Evolutionary conservation across 2,797 vertebrate genomes (phyloP).

Genomic region (Podarcis lilfordi): DNA sequence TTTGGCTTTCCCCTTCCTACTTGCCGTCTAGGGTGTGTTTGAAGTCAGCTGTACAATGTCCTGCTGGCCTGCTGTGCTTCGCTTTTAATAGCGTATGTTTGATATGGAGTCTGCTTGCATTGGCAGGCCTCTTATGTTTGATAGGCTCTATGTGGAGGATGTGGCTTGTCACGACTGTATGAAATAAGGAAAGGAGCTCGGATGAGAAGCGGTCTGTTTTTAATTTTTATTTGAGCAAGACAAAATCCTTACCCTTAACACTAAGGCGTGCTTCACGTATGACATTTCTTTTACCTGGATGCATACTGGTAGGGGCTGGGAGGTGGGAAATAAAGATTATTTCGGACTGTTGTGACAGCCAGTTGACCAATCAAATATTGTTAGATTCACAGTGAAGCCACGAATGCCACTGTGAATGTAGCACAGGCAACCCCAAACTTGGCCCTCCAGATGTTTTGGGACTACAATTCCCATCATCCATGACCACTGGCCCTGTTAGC

Average conservation of each 20-base stretch:
- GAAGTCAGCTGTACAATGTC: slow-evolving; percentile 12
- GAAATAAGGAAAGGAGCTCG: slow-evolving; percentile 3
- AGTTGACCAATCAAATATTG: neutral
- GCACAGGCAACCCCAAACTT: neutral
- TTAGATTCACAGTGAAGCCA: neutral
- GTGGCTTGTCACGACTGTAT: slow-evolving; percentile 2
- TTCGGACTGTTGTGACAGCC: neutral
- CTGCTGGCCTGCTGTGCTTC: slow-evolving; percentile 17
- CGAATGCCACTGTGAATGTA: neutral
- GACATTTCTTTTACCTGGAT: neutral
- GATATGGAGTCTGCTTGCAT: slow-evolving; percentile 1
- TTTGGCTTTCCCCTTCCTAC: slow-evolving; percentile 24
- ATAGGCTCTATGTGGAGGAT: slow-evolving; percentile 13
- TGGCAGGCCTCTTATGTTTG: slow-evolving; percentile 12
- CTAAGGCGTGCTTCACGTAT: neutral
- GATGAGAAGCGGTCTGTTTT: neutral
- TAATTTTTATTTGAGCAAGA: slow-evolving; percentile 18
- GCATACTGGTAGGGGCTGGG: neutral
- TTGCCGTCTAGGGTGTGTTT: slow-evolving; percentile 1
- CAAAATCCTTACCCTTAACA: neutral
- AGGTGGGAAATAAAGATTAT: neutral
- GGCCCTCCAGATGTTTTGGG: too few species aligned
- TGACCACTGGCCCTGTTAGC: too few species aligned
- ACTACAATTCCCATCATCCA: too few species aligned
- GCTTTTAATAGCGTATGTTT: slow-evolving; percentile 15